These are phyloP conservation scores for Drosophila nebulosa DNA, from an alignment of 1,140 invertebrate genomes.

Conservation along the genomic window DNA sequence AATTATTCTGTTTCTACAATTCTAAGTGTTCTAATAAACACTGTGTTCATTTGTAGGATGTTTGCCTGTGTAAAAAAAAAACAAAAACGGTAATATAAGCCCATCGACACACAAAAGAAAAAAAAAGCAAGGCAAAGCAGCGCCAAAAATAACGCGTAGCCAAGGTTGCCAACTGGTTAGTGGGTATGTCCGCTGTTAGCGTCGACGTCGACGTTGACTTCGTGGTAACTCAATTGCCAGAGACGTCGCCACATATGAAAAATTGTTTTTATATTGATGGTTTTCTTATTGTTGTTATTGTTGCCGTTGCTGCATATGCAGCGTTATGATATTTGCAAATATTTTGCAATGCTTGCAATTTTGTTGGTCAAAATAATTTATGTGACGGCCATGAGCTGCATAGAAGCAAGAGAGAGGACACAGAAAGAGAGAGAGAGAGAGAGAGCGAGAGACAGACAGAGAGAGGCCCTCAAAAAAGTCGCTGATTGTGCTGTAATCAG, in stretches of 20 bases:
- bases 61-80: too few species aligned
- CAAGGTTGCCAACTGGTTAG: constrained; percentile 76
- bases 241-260: constrained; percentile 48
- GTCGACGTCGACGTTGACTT: constrained; percentile 1
- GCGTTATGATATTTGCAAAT: constrained; percentile 58
- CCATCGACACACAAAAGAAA: constrained; percentile 29
- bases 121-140: constrained; percentile 43
- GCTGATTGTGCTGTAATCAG: constrained; percentile 27
- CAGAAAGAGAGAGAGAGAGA: neutral
- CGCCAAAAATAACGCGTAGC: constrained; percentile 56
- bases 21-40: too few species aligned
- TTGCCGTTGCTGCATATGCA: constrained; percentile 30
- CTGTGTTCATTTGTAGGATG: too few species aligned
- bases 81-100: constrained; percentile 26
- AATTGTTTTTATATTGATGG: constrained; percentile 42
- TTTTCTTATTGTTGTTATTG: constrained; percentile 28
- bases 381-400: constrained; percentile 49
- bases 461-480: constrained; percentile 12
- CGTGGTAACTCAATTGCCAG: constrained; percentile 52
- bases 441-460: neutral
- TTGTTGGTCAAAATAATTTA: constrained; percentile 12
- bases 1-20: too few species aligned
- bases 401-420: constrained; percentile 18
- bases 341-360: constrained; percentile 67
- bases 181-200: constrained; percentile 16